Base-by-base conservation (phyloP, 30 jellyfish, hydroid and myxozoan genomes). In the Chironex yamaguchii region DNA sequence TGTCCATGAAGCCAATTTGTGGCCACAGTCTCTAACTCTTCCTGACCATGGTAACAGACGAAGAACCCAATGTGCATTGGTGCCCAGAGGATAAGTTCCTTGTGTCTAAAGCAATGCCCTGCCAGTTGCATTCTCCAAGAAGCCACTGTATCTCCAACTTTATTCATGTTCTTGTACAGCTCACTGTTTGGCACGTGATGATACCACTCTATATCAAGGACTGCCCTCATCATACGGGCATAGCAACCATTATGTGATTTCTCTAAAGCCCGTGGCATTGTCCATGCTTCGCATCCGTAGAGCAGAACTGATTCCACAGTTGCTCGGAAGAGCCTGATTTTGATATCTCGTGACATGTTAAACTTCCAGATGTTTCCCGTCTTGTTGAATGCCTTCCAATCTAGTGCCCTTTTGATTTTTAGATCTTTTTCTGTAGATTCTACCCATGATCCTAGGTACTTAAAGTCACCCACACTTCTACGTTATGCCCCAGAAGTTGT, bases 271-370 rank as follows among this genome's bases (percentile, higher is more conserved):
- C 6, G n/a, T 12, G 11, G n/a, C 11, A 58, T 6, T 13, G 73
- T 58, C 73, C 73, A 58, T 6, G 73, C 6, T 58, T 58, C 73
- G 13, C 36, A 58, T 24, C 73, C 73, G 24, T 58, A 58, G 11
- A 58, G 73, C 24, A 58, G 73, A 9, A 58, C 26, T 9, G 73
- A 58, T 58, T 58, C 73, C 6, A 58, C 29, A 58, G 28, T 6
- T 12, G 73, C 12, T 58, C 6, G n/a, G 73, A 58, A 58, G n/a
- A 58, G 28, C 11, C 26, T 13, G 12, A 6, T 22, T 58, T 58
- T 58, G 12, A 21, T 9, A 13, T 24, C 13, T 58, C 26, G n/a
- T 9, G 73, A 9, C 6, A 58, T 13, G 29, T 58, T 58, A 9
- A 34, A 58, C 11, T 22, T 58, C 73, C 73, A 58, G n/a, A 58